These are phyloP conservation scores for Nyctibius grandis DNA, from an alignment of 2,797 vertebrate species.

Conservation along the genomic window DNA sequence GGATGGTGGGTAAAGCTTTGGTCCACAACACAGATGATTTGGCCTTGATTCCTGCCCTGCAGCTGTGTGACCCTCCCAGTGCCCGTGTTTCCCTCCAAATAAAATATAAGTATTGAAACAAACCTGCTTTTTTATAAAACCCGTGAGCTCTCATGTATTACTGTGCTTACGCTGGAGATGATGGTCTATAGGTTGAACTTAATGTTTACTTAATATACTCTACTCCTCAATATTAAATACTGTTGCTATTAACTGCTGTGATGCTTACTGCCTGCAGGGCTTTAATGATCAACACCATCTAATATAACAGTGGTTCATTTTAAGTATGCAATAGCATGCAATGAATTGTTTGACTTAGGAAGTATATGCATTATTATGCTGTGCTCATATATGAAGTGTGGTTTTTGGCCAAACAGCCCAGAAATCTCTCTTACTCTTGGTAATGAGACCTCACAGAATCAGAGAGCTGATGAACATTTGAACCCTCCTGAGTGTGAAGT, in stretches of 20 bases:
- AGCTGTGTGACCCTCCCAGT: background rate
- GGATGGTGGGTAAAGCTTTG: background rate
- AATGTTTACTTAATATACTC: background rate
- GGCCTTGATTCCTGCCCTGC: background rate
- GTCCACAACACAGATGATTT: background rate
- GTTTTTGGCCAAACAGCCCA: background rate
- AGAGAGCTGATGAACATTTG: background rate
- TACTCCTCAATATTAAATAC: background rate
- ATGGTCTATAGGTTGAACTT: background rate
- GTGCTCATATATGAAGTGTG: background rate
- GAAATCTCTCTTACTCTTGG: background rate
- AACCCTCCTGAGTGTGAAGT: constrained; percentile 28
- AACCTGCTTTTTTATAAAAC: background rate
- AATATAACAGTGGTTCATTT: background rate
- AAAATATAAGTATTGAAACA: background rate
- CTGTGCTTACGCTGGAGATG: background rate
- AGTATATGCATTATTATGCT: background rate
- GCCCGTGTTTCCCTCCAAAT: background rate
- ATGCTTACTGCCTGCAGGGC: background rate
- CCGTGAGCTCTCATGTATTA: background rate
- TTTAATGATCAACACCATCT: background rate
- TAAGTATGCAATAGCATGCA: background rate
- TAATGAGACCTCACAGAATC: background rate
- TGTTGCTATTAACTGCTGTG: background rate
- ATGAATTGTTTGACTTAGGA: background rate